phyloP scores from a whole-genome alignment of 2,888 invertebrate genomes.

The Mythimna impura region DNA sequence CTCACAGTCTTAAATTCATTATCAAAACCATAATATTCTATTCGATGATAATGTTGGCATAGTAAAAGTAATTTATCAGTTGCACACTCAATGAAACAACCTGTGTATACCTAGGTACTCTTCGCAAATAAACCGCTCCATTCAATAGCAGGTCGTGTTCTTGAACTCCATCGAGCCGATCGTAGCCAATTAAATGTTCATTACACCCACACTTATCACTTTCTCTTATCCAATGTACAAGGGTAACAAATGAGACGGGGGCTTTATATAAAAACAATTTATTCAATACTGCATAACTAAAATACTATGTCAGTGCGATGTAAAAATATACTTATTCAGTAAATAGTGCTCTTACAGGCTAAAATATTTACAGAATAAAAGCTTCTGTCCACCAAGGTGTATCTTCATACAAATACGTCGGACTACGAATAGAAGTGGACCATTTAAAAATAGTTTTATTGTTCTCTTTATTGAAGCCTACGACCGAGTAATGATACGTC shows the following conservation, averaged over 20 bases:
- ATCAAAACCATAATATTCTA: conserved; percentile 11
- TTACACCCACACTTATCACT: conserved; percentile 59
- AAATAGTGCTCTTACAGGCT: conserved; percentile 71
- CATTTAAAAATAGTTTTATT: conserved; percentile 55
- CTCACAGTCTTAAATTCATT: neutral
- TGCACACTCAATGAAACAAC: conserved; percentile 29
- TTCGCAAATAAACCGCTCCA: conserved; percentile 42
- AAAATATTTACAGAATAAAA: conserved; percentile 62
- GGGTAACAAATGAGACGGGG: conserved; percentile 64
- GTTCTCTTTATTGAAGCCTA: conserved; percentile 37
- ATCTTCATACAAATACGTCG: conserved; percentile 40
- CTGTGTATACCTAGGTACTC: conserved; percentile 21
- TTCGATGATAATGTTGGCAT: conserved; percentile 14
- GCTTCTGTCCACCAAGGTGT: conserved; percentile 58
- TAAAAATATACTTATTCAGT: conserved; percentile 73
- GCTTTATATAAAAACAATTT: conserved; percentile 77
- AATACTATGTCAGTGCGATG: conserved; percentile 79
- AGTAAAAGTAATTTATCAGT: conserved; percentile 22
- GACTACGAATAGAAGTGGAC: conserved; percentile 29
- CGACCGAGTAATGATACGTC: conserved; percentile 35
- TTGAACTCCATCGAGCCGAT: conserved; percentile 60
- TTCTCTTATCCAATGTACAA: conserved; percentile 55
- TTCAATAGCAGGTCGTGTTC: conserved; percentile 61
- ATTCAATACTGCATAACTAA: conserved; percentile 78
- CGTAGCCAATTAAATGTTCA: conserved; percentile 61